A percentile compares a stretch with the other conserved stretches of the same genome.
Conservation (phyloP, 1,140 invertebrate species). For the Atta texana region DNA sequence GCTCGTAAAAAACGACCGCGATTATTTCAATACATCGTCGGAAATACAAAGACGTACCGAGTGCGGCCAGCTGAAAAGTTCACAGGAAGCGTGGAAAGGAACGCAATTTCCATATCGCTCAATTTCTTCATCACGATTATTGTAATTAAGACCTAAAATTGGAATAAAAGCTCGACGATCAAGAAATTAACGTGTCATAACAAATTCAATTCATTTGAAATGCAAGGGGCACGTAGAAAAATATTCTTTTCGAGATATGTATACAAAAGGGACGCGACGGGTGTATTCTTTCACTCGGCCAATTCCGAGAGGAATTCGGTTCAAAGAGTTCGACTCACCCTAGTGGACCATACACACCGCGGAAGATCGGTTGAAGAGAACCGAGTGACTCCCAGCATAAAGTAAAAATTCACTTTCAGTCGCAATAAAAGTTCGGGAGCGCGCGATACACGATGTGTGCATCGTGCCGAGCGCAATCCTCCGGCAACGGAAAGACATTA, state of each 20-base stretch:
- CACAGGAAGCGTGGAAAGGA: background rate
- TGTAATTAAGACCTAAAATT: constrained; percentile 10
- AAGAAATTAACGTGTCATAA: background rate
- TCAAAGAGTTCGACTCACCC: constrained; percentile 20
- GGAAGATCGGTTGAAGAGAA: background rate
- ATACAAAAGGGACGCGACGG: background rate
- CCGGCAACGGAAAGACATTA: constrained; percentile 45
- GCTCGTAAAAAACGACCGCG: constrained; percentile 65
- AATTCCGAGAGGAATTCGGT: constrained; percentile 54
- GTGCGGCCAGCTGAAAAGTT: background rate
- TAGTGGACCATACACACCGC: constrained; percentile 13
- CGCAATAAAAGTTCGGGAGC: constrained; percentile 64
- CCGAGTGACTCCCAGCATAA: constrained; percentile 55
- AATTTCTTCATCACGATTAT: constrained; percentile 52
- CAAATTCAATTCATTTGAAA: background rate
- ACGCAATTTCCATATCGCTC: constrained; percentile 30
- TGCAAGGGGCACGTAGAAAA: background rate
- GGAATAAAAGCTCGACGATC: background rate
- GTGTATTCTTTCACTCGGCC: background rate
- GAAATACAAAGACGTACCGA: constrained; percentile 39
- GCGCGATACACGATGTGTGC: constrained; percentile 42
- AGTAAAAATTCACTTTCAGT: constrained; percentile 67
- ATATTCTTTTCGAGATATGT: constrained; percentile 11
- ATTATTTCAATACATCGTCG: constrained; percentile 68
- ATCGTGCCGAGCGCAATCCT: constrained; percentile 39